Conservation (phyloP, 1,140 invertebrate species). For the Steinernema feltiae region DNA sequence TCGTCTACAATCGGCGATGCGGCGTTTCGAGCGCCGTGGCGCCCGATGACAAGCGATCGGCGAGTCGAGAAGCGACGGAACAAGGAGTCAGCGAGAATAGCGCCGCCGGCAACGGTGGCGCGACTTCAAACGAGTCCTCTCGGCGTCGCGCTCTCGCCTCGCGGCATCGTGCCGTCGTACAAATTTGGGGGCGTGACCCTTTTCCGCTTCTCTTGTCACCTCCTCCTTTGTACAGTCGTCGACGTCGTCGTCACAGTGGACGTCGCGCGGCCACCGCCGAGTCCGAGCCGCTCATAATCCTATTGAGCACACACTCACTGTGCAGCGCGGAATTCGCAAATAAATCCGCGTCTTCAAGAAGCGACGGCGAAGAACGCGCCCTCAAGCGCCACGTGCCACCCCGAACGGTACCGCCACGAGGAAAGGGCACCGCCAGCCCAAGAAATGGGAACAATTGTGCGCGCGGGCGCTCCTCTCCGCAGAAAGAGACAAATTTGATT, state of each 20-base stretch:
- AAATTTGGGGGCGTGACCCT: not conserved
- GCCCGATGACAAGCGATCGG: not conserved
- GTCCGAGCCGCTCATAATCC: not conserved
- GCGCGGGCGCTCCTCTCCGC: not conserved
- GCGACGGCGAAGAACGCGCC: not conserved
- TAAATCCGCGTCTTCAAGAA: not conserved
- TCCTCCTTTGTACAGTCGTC: not conserved
- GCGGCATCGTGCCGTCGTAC: not conserved
- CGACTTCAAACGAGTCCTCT: not conserved
- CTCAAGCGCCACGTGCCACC: not conserved
- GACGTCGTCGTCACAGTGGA: not conserved
- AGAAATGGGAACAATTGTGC: not conserved
- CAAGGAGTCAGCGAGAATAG: not conserved
- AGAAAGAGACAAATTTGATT: slow-evolving; percentile 8
- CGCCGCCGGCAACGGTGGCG: not conserved
- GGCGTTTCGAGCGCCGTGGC: not conserved
- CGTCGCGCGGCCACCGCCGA: not conserved
- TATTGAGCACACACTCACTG: not conserved
- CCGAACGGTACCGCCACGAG: not conserved
- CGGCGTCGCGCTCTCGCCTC: no score
- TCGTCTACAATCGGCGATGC: not conserved
- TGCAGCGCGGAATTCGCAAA: not conserved
- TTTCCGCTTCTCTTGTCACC: not conserved
- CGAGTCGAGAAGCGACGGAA: not conserved
- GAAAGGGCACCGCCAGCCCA: slow-evolving; percentile 4